Evolutionary conservation across 2,888 invertebrate genomes (phyloP).

Genomic region (Drosophila meridiana): DNA sequence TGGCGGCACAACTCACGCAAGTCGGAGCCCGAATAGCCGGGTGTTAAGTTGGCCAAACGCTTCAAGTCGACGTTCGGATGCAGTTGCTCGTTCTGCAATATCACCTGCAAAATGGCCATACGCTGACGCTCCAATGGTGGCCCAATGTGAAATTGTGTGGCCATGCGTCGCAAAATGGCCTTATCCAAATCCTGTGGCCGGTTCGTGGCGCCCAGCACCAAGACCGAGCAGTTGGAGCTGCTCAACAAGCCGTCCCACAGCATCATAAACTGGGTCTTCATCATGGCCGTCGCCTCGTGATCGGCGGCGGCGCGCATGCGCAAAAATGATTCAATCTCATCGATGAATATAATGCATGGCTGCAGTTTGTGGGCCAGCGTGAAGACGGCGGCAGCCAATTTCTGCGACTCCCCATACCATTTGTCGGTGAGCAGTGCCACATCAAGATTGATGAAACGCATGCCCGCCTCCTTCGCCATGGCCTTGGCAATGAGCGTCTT

Average conservation of each 20-base stretch:
- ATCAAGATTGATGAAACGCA: conserved; percentile 97
- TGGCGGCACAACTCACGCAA: conserved; percentile 94
- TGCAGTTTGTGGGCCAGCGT: conserved; percentile 95
- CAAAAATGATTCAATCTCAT: conserved; percentile 99
- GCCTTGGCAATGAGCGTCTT: conserved; percentile 99
- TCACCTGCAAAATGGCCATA: conserved; percentile 90
- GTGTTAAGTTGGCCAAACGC: conserved; percentile 89
- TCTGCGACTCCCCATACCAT: conserved; percentile 99
- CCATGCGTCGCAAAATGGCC: conserved; percentile 70
- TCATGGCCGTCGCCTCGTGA: conserved; percentile 99
- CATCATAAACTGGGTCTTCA: conserved; percentile 99
- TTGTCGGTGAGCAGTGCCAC: conserved; percentile 97
- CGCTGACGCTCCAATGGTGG: conserved; percentile 90
- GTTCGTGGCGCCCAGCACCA: conserved; percentile 99
- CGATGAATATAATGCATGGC: conserved; percentile 96
- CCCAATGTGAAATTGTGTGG: conserved; percentile 89
- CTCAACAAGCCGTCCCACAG: conserved; percentile 99
- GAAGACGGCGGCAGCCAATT: conserved; percentile 97
- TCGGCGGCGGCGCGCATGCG: conserved; percentile 94
- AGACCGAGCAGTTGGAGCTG: conserved; percentile 91
- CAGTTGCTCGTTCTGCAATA: conserved; percentile 90
- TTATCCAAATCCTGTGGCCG: conserved; percentile 86
- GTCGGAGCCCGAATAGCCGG: conserved; percentile 97
- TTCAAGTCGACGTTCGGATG: conserved; percentile 89
- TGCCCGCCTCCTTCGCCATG: conserved; percentile 96